A percentile compares a stretch with the other conserved stretches of the same genome.
phyloP scores from a whole-genome alignment of 2,113 vertebrate genomes.

The Anser brachyrhynchus region DNA sequence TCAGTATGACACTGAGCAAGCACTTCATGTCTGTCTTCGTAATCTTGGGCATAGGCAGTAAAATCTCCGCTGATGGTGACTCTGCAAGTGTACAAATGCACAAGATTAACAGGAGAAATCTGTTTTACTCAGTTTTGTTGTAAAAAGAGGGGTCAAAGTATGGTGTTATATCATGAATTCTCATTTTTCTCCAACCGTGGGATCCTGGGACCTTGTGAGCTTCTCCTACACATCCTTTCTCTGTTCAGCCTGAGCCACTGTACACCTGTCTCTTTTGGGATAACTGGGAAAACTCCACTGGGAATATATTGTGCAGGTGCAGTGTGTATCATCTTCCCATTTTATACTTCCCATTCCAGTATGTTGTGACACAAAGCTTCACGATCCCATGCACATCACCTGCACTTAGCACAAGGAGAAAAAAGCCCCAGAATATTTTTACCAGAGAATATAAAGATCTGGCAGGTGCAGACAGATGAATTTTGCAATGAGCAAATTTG shows the following conservation, averaged over 20 bases:
- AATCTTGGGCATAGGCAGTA: not conserved
- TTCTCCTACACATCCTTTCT: not conserved
- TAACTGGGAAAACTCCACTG: not conserved
- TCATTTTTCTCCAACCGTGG: not conserved
- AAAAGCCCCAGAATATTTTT: not conserved
- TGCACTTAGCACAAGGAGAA: not conserved
- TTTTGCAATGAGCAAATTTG: not conserved
- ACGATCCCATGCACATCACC: accelerated
- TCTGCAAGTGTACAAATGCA: not conserved
- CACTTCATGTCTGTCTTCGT: not conserved
- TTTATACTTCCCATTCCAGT: not conserved
- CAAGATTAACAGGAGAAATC: not conserved
- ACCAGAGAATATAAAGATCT: not conserved
- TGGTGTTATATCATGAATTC: not conserved
- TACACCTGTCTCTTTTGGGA: not conserved
- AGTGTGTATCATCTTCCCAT: not conserved
- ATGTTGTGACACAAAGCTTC: not conserved
- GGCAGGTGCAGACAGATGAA: not conserved
- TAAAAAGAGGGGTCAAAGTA: not conserved
- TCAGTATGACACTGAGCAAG: not conserved
- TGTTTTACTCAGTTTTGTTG: not conserved
- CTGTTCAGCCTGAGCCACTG: not conserved
- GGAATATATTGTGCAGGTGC: not conserved
- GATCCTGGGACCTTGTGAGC: not conserved
- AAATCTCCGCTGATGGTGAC: not conserved